Evolutionary conservation across 2,113 vertebrate genomes (phyloP), one percentile per base, ranked within the genome.

Genomic region (Chelonoidis abingdonii): DNA sequence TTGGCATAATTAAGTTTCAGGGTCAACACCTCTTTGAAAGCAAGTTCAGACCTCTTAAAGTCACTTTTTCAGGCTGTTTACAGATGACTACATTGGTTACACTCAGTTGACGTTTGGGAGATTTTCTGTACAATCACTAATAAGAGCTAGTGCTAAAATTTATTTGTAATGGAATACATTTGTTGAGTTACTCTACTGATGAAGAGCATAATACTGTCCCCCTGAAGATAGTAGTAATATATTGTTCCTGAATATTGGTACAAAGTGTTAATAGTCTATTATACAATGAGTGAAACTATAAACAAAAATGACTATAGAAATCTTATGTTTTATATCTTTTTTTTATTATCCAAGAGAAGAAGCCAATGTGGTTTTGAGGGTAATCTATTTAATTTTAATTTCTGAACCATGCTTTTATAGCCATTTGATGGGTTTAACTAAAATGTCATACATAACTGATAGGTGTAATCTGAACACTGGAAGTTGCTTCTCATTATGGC

Each of bases 141-240:
- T 53, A 0, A 25, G 91, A 84, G 84, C 83, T 22, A 1, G 35
- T 56, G 0, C 78, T 44, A 62, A 41, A 90, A 5, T 53, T 38
- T 12, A 19, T 14, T 80, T 57, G 27, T 10, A 29, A 65, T 79
- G 87, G 65, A 89, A 81, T 59, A 13, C 41, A 35, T 93, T 94
- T 81, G 47, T 87, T 81, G 93, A 88, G 79, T 95, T 84, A 84
- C 54, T 19, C 62, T 78, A 24, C 87, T 80, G 91, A 83, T 92
- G 93, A 81, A 95, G 62, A 95, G 87, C 85, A 81, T 50, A 65
- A n/a, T 83, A 95, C 1, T 91, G 62, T 79, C 54, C 94, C 50
- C 50, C 0, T 57, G 89, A 86, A 91, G 76, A n/a, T 21, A 38
- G 85, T 57, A 65, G 92, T 92, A 78, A 27, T 72, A 7, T 41